A percentile compares a stretch with the other conserved stretches of the same genome.
These are phyloP conservation scores for Anhinga rufa DNA, from an alignment of 2,113 vertebrate genomes.

Conservation along the genomic window DNA sequence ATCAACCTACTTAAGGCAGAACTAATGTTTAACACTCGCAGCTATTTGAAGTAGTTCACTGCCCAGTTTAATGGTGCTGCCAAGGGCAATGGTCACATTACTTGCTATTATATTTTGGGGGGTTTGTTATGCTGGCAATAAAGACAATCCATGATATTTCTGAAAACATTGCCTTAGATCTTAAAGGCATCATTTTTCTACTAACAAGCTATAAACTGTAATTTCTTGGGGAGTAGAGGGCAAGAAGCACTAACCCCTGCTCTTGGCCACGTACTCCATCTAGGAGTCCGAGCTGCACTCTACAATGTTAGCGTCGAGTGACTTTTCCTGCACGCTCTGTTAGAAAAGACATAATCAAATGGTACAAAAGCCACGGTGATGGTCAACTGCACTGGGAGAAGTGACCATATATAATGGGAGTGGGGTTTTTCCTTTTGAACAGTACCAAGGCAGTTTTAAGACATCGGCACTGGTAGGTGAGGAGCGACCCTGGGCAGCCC, in stretches of 20 bases:
- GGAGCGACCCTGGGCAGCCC: neutral
- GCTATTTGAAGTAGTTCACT: conserved; percentile 77
- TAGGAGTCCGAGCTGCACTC: neutral
- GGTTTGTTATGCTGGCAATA: conserved; percentile 35
- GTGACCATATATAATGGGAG: fast-evolving
- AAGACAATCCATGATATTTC: conserved; percentile 48
- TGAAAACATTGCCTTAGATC: conserved; percentile 13
- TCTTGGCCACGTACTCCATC: neutral
- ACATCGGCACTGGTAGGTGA: neutral
- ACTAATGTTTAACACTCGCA: conserved; percentile 73
- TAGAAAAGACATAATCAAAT: neutral
- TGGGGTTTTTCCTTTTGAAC: neutral
- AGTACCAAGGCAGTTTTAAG: neutral
- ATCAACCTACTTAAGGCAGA: conserved; percentile 71
- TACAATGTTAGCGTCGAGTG: neutral
- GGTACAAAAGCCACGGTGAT: neutral
- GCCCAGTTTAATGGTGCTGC: conserved; percentile 73
- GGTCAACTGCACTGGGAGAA: neutral
- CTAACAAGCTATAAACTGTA: conserved; percentile 36
- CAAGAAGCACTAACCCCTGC: neutral
- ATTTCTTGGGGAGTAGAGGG: conserved; percentile 12
- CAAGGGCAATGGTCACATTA: conserved; percentile 66
- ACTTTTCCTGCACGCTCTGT: neutral
- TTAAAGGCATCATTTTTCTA: conserved; percentile 7
- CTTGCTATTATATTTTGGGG: conserved; percentile 17